Percentiles rank a stretch among this genome's conserved stretches.
Evolutionary conservation across 2,797 vertebrate species (phyloP).

Genomic region (Pangasius sanitwongsei): DNA sequence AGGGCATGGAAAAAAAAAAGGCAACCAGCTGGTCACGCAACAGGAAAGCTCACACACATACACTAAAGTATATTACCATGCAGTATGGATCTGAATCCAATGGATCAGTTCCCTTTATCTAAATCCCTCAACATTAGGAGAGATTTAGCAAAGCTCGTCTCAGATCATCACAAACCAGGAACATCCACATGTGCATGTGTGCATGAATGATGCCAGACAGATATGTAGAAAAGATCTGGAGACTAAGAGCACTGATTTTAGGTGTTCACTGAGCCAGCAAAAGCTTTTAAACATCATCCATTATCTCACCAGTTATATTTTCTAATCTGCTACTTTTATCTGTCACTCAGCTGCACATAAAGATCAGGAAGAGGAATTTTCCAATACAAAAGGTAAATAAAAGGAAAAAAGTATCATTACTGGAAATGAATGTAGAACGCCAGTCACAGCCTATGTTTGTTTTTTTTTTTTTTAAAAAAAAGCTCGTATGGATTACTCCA

Average conservation of each 20-base stretch:
- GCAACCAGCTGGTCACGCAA: conserved; percentile 56
- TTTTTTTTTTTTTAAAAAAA: background rate
- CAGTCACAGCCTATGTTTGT: background rate
- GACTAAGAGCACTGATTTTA: conserved; percentile 17
- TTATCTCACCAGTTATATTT: conserved; percentile 23
- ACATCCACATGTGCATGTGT: conserved; percentile 28
- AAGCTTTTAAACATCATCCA: conserved; percentile 35
- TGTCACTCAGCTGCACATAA: background rate
- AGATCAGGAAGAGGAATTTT: conserved; percentile 9
- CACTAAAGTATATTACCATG: conserved; percentile 43
- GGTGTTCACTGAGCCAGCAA: conserved; percentile 10
- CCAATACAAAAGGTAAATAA: background rate
- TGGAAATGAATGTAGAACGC: background rate
- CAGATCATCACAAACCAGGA: conserved; percentile 28
- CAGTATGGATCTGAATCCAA: conserved; percentile 19
- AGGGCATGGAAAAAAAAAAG: conserved; percentile 59
- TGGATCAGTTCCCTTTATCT: conserved; percentile 10
- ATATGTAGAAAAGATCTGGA: conserved; percentile 28
- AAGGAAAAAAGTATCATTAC: background rate
- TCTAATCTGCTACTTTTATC: conserved; percentile 23
- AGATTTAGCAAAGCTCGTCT: conserved; percentile 23
- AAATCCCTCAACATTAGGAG: conserved; percentile 29
- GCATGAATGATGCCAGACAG: conserved; percentile 27
- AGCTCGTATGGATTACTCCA: too few relatives aligned
- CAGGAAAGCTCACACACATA: conserved; percentile 49